Percentiles rank a stretch among this genome's conserved stretches.
These are phyloP conservation scores for Mobula birostris DNA, from an alignment of 2,113 vertebrate species.

Conservation along the genomic window DNA sequence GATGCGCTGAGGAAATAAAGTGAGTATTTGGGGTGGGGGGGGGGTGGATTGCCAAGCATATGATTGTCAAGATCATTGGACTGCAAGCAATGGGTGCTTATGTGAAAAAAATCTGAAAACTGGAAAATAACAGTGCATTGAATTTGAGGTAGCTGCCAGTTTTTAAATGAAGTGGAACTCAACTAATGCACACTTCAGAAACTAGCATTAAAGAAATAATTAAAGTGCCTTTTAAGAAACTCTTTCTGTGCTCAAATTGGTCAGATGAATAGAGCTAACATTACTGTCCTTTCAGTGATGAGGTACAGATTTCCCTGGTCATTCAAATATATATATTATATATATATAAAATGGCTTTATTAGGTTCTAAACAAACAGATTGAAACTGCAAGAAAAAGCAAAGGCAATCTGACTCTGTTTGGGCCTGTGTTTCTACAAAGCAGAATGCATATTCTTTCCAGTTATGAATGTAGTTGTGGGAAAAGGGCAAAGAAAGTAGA, in stretches of 20 bases:
- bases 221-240: constrained; percentile 25
- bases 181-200: constrained; percentile 15
- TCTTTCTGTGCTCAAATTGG: constrained; percentile 23
- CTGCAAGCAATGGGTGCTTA: not conserved
- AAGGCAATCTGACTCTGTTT: not conserved
- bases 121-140: not conserved
- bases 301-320: not conserved
- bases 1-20: not conserved
- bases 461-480: not conserved
- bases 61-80: not conserved
- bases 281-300: not conserved
- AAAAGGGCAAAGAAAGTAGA: not conserved
- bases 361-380: not conserved
- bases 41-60: no score
- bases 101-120: not conserved
- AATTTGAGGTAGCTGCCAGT: constrained; percentile 17
- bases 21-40: no score
- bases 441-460: not conserved
- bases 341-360: not conserved
- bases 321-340: not conserved
- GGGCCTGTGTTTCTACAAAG: not conserved
- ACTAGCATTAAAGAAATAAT: constrained; percentile 1
- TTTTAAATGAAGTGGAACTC: not conserved
- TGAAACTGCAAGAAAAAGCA: not conserved
- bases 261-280: constrained; percentile 25